Percentiles rank a stretch among this genome's conserved stretches.
Evolutionary conservation across 1,140 invertebrate species (phyloP).

Genomic region (Bombus fervidus): DNA sequence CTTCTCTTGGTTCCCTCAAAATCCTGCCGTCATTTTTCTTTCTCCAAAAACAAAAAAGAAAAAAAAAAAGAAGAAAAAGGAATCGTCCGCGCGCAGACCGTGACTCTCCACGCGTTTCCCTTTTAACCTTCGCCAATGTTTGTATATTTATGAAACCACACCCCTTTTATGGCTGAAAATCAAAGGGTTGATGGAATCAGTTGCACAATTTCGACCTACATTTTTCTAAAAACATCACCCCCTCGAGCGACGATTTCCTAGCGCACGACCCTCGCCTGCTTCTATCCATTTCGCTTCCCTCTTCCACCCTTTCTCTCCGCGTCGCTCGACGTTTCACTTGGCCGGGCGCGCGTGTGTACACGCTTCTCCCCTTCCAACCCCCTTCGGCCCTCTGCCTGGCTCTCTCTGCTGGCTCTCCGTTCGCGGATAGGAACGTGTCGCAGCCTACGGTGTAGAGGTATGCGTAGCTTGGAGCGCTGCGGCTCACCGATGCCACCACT

Average conservation of each 20-base stretch:
- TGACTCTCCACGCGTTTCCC: background rate
- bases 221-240: constrained; percentile 12
- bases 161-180: background rate
- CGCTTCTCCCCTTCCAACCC: background rate
- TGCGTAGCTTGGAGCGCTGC: constrained; percentile 61
- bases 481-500: constrained; percentile 66
- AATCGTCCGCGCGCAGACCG: background rate
- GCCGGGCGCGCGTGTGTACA: background rate
- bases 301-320: background rate
- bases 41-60: rapidly evolving
- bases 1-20: background rate
- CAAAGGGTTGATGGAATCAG: constrained; percentile 13
- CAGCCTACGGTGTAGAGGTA: constrained; percentile 52
- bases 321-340: background rate
- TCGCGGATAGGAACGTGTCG: constrained; percentile 7
- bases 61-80: too few relatives aligned
- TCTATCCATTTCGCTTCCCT: too few relatives aligned
- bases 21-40: background rate
- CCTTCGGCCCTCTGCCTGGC: background rate
- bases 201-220: constrained; percentile 37
- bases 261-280: constrained; percentile 20
- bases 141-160: constrained; percentile 1
- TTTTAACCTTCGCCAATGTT: background rate
- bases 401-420: background rate
- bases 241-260: constrained; percentile 1